Base-by-base conservation (phyloP, 1,140 invertebrate genomes). In the Meloidogyne hapla region DNA sequence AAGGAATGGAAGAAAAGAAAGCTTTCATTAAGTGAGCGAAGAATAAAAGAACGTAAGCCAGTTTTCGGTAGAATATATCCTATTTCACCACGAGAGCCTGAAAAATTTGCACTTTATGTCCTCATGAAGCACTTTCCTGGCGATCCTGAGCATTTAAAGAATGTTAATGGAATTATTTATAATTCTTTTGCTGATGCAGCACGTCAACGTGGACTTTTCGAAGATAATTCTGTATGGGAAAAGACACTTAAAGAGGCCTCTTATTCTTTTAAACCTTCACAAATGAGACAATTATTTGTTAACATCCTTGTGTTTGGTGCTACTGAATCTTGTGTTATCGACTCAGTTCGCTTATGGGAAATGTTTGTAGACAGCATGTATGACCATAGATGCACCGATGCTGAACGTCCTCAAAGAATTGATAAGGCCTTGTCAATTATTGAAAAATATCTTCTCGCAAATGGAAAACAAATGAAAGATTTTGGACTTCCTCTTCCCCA, bases 31-130 rank as follows among this genome's bases (percentile, higher is more conserved):
- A 42, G 21, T 2, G 26, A 26, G 0, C 25, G 48, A 33, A 33
- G 2, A 12, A 33, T 25, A 25, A 13, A 26, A 33, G 15, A 69
- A 5, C 10, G 67, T 4, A 26, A 18, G 15, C 10, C 28, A 28
- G 21, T 25, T 9, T 2, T 69, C 28, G 67, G 67, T 25, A 69
- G 67, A 69, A 69, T 69, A 2, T 69, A 33, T 9, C 3, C 48
- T 6, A 8, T 56, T 38, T 38, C 25, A 12, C 67, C 21, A 4
- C 8, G 45, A 38, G 67, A 40, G 1, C 1, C 1, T 21, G 67
- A 69, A 69, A 26, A 26, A 13, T 69, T 69, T 38, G 26, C 67
- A 38, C 26, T 69, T 25, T 69, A 69, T 12, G 45, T 69, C 45
- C 26, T 69, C 2, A 69, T 10, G n/a, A 69, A 38, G 15, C 67